phyloP scores from a whole-genome alignment of 2,888 invertebrate species.

The Phymatocera aterrima region DNA sequence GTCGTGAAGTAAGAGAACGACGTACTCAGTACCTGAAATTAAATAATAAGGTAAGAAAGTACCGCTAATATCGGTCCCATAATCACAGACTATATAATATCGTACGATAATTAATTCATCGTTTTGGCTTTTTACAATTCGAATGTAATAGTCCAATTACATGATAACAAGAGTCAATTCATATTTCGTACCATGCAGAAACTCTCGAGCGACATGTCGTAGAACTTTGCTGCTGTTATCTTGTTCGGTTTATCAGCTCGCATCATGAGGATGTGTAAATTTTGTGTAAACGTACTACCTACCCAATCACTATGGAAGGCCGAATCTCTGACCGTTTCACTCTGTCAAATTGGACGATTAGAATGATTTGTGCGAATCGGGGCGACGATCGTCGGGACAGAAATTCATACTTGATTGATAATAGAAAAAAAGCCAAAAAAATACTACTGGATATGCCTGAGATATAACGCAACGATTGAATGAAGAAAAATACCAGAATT shows the following conservation, averaged over 20 bases:
- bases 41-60: not conserved
- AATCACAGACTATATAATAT: too few relatives aligned
- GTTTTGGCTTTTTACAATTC: too few relatives aligned
- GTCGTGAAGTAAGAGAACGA: slow-evolving; percentile 69
- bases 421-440: too few relatives aligned
- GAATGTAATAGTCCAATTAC: too few relatives aligned
- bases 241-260: slow-evolving; percentile 59
- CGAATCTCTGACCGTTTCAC: slow-evolving; percentile 58
- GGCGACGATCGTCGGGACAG: not conserved
- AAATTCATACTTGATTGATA: too few relatives aligned
- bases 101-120: too few relatives aligned
- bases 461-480: not conserved
- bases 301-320: slow-evolving; percentile 62
- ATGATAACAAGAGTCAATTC: not conserved
- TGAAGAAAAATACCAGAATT: not conserved
- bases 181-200: slow-evolving; percentile 62
- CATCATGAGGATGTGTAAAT: slow-evolving; percentile 62
- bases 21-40: slow-evolving; percentile 63
- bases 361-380: not conserved
- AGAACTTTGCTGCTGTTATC: slow-evolving; percentile 69
- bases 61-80: not conserved
- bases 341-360: slow-evolving; percentile 53
- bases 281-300: slow-evolving; percentile 53
- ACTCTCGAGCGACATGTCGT: slow-evolving; percentile 64
- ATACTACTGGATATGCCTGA: too few relatives aligned